Base-by-base conservation (phyloP, 1,140 invertebrate genomes). In the Muscidifurax raptorellus region DNA sequence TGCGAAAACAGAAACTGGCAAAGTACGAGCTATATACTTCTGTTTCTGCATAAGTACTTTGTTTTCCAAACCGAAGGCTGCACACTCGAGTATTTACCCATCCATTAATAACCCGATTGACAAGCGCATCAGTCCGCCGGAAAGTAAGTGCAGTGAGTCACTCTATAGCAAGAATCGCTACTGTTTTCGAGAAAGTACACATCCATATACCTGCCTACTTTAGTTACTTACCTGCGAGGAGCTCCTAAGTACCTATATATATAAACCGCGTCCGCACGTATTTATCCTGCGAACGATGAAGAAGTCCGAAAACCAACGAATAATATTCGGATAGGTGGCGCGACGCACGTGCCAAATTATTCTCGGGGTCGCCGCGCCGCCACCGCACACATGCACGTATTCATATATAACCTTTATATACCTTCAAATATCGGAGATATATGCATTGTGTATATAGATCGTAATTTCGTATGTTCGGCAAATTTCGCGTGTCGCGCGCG, bases 251-350 rank as follows among this genome's bases (percentile, higher is more conserved):
- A 15, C 2, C 10, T 47, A 47, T 15, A 47, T 47, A 47, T 12
- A 47, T 47, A 47, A 47, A 13, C n/a, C n/a, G n/a, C n/a, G n/a
- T n/a, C n/a, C 3, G 40, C 32, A 2, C 5, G 5, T 32, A 32
- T 32, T 32, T 40, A 40, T 40, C 36, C 36, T 47, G n/a, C n/a
- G 44, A 47, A 18, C 44, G 44, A 15, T 4, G 44, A 59, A 18
- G 1, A n/a, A 59, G 22, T 59, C 22, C 18, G 22, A 59, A 59
- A 59, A 59, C n/a, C 18, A 22, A 59, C 52, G 52, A 59, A 59
- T 59, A 52, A 52, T 52, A 52, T 18, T 52, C 30, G 78, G 40
- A 80, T 80, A 80, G 78, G 78, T 80, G 78, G 78, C 78, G 78
- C 78, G 78, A 22, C 4, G 18, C 36, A 66, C 78, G 71, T 80